These are phyloP conservation scores for Tetraneura akinire DNA, from an alignment of 1,140 invertebrate species.

Conservation along the genomic window DNA sequence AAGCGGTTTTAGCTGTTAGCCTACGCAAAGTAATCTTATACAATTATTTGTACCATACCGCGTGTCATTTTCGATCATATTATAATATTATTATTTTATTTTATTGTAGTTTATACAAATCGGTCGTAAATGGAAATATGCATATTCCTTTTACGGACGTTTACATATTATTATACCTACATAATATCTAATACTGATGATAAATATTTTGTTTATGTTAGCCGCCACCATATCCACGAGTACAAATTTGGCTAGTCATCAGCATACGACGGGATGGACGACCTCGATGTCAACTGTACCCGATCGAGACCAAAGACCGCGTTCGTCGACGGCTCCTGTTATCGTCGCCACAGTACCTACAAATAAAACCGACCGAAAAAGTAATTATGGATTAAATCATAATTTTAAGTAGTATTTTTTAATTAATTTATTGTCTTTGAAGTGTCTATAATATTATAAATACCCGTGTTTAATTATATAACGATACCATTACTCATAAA, in stretches of 20 bases:
- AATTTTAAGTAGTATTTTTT: too few species aligned
- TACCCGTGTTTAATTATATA: too few species aligned
- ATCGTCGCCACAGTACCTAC: conserved; percentile 35
- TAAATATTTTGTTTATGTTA: not conserved
- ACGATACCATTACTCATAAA: too few species aligned
- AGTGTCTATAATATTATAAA: too few species aligned
- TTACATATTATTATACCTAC: not conserved
- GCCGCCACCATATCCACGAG: conserved; percentile 28
- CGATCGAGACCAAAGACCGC: conserved; percentile 35
- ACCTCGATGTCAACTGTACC: not conserved
- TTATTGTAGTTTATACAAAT: not conserved
- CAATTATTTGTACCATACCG: too few species aligned
- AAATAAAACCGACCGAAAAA: conserved; percentile 22
- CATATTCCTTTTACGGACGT: not conserved
- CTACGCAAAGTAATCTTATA: not conserved
- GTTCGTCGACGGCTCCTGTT: conserved; percentile 39
- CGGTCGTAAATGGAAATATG: not conserved
- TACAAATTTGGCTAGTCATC: conserved; percentile 42
- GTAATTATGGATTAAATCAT: conserved; percentile 23
- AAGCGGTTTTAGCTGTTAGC: not conserved
- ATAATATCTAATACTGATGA: not conserved
- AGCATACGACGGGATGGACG: conserved; percentile 31
- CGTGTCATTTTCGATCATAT: not conserved
- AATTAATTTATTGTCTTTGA: too few species aligned
- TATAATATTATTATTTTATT: not conserved